Evolutionary conservation across 2,888 invertebrate genomes (phyloP).

Genomic region (Tinea trinotella): DNA sequence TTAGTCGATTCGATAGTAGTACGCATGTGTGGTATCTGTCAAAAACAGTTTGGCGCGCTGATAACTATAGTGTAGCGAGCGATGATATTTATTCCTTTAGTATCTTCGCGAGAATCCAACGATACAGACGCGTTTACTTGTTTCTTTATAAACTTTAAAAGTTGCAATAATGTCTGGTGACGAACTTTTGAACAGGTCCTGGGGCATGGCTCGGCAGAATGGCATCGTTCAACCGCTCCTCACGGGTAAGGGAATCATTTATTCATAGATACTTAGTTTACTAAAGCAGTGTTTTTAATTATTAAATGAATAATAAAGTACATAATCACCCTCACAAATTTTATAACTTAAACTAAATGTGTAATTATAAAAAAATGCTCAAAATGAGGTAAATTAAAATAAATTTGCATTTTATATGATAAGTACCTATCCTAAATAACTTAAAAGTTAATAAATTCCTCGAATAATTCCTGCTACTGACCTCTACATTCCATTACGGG

Average conservation of each 20-base stretch:
- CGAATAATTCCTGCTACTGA: background rate
- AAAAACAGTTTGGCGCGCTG: slow-evolving; percentile 65
- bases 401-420: no score
- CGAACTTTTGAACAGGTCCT: slow-evolving; percentile 35
- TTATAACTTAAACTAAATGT: background rate
- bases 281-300: no score
- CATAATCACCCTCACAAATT: no score
- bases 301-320: no score
- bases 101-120: slow-evolving; percentile 46
- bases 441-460: background rate
- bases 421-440: background rate
- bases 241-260: slow-evolving; percentile 81
- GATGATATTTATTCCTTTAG: slow-evolving; percentile 62
- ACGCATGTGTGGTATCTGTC: slow-evolving; percentile 58
- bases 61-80: slow-evolving; percentile 41
- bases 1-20: slow-evolving; percentile 13
- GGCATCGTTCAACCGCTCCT: slow-evolving; percentile 91
- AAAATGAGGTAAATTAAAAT: background rate
- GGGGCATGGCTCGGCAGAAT: slow-evolving; percentile 76
- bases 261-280: no score
- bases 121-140: slow-evolving; percentile 39
- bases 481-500: slow-evolving; percentile 2
- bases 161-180: slow-evolving; percentile 52
- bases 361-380: background rate
- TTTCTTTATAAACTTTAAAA: slow-evolving; percentile 24